phyloP scores from a whole-genome alignment of 2,797 vertebrate genomes.

The Manis javanica region DNA sequence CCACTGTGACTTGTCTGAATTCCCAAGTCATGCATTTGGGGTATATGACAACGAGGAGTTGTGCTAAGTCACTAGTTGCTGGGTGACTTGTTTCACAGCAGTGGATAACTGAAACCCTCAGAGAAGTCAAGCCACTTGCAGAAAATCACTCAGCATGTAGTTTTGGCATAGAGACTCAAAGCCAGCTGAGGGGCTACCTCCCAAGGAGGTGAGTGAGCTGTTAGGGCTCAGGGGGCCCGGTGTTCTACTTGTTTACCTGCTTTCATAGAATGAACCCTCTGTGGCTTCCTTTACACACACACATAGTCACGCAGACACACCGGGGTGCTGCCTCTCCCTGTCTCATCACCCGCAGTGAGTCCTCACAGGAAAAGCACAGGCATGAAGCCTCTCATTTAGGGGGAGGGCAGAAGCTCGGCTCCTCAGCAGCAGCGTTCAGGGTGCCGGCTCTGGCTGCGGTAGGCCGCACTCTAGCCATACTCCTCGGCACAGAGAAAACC shows the following conservation, averaged over 20 bases:
- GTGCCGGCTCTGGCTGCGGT: background rate
- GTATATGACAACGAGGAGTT: background rate
- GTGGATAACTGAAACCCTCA: background rate
- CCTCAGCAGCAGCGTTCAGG: background rate
- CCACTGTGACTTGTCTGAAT: background rate
- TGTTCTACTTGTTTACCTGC: background rate
- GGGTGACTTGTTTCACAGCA: background rate
- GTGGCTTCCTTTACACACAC: background rate
- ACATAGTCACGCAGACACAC: fast-evolving
- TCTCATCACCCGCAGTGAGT: background rate
- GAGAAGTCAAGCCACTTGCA: background rate
- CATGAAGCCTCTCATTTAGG: background rate
- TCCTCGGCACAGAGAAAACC: conserved; percentile 17
- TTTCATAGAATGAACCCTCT: background rate
- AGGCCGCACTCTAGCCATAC: background rate
- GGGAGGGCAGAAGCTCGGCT: background rate
- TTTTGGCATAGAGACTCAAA: background rate
- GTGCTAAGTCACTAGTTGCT: background rate
- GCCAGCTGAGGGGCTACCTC: background rate
- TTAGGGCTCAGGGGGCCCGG: background rate
- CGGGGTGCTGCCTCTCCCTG: background rate
- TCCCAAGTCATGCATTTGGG: background rate
- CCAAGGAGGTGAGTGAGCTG: background rate
- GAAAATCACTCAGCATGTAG: background rate
- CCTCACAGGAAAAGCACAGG: background rate